phyloP scores from a whole-genome alignment of 2,113 vertebrate species.

The Plestiodon gilberti region DNA sequence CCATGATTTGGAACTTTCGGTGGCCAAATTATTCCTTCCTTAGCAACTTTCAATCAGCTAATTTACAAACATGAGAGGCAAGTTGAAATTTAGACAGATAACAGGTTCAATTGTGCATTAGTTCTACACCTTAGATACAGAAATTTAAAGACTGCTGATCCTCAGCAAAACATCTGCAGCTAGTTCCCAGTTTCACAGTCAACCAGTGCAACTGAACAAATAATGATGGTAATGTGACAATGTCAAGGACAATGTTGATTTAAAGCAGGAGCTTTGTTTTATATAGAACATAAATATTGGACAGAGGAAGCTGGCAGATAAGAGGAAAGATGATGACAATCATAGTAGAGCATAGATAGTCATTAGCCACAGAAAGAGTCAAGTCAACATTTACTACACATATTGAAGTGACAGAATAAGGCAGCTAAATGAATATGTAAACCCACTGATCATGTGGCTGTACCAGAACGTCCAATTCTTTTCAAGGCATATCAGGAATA shows the following conservation, averaged over 20 bases:
- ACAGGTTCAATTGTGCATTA: background rate
- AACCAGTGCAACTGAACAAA: slow-evolving; percentile 14
- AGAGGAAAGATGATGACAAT: background rate
- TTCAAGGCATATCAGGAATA: slow-evolving; percentile 24
- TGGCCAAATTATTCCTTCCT: background rate
- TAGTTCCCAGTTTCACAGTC: background rate
- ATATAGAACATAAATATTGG: slow-evolving; percentile 17
- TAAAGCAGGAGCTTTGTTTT: slow-evolving; percentile 18
- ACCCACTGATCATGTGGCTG: slow-evolving; percentile 39
- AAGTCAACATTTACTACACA: slow-evolving; percentile 26
- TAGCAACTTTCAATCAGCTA: background rate
- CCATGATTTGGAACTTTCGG: no score
- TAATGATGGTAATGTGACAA: background rate
- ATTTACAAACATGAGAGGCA: background rate
- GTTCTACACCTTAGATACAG: background rate
- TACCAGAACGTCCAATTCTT: background rate
- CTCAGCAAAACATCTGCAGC: background rate
- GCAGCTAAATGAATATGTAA: background rate
- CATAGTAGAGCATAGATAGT: background rate
- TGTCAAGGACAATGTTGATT: slow-evolving; percentile 21
- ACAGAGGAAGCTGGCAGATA: slow-evolving; percentile 4
- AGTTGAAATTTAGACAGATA: background rate
- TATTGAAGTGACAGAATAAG: slow-evolving; percentile 17
- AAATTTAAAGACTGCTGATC: background rate
- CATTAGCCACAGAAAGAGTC: slow-evolving; percentile 24